phyloP scores from a whole-genome alignment of 2,888 invertebrate genomes.

The Mimumesa dahlbomi region DNA sequence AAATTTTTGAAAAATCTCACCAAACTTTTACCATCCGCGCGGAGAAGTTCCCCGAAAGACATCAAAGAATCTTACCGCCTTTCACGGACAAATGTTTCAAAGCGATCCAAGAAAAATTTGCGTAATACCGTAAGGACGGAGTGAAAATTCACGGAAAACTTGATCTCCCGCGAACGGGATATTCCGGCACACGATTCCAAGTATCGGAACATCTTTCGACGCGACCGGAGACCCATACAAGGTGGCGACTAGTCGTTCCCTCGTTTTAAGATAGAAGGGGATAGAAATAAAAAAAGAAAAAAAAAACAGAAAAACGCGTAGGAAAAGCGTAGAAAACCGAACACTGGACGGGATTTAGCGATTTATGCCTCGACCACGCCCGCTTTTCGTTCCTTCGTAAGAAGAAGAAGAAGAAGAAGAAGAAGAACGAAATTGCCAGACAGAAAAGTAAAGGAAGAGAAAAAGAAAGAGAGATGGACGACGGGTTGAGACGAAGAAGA shows the following conservation, averaged over 20 bases:
- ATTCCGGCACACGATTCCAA: conserved; percentile 1
- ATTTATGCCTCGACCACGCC: conserved; percentile 62
- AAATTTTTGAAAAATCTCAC: too few species aligned
- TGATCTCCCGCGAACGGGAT: not conserved
- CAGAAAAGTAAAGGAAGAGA: conserved; percentile 19
- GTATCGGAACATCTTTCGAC: not conserved
- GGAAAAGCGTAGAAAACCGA: conserved; percentile 18
- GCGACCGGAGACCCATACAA: not conserved
- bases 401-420: too few species aligned
- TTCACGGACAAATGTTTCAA: not conserved
- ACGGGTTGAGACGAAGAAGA: conserved; percentile 21
- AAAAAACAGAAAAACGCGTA: conserved; percentile 18
- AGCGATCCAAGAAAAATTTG: conserved; percentile 6
- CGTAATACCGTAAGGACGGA: too few species aligned
- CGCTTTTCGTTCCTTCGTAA: conserved; percentile 56
- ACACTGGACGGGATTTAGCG: conserved; percentile 55
- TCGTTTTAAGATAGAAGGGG: too few species aligned
- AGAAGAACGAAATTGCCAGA: conserved; percentile 60
- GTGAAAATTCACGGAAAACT: not conserved
- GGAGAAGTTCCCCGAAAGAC: too few species aligned
- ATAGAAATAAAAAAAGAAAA: too few species aligned
- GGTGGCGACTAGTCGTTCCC: conserved; percentile 1
- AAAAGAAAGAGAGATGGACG: conserved; percentile 13
- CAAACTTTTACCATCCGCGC: too few species aligned
- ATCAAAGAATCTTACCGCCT: too few species aligned